Base-by-base conservation (phyloP, 2,797 vertebrate genomes). In the Anguilla pacifica region DNA sequence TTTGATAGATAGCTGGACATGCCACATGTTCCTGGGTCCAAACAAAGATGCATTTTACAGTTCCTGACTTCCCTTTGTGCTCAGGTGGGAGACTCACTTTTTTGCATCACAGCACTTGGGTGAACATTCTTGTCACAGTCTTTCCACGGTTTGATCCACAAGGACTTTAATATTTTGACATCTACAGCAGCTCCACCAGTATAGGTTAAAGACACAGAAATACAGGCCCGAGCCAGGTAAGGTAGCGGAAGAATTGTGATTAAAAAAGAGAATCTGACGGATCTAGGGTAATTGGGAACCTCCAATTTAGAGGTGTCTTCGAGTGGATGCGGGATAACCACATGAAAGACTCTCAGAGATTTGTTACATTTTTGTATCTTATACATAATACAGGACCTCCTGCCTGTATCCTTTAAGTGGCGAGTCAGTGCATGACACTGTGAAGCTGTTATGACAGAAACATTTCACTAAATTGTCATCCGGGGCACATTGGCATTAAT, bases 381-480 rank as follows among this genome's bases (percentile, higher is more conserved):
- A 88, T 88, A 89, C 89, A 89, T 82, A 90, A 87, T 72, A 64
- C 79, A 74, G 70, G 70, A 89, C 86, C 77, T 89, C 84, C 88
- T 89, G 86, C 83, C 88, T 77, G 79, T 82, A 91, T 93, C 91
- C 89, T 89, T 90, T 86, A 91, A 89, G 91, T 92, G 92, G 93
- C 89, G 91, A 92, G 91, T 89, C 90, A 89, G 90, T 83, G 84
- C 92, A 93, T 93, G 93, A 94, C 92, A 92, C 91, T 87, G 89
- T 93, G 94, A 94, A 94, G 92, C 92, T 91, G 15, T 57, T 84
- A 89, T 89, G 91, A 93, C 91, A 92, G 91, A 85, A 91, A 91
- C 90, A 84, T 90, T 84, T 85, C 89, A 84, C 88, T 92, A 91
- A 91, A 88, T 89, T 85, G 88, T 89, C 89, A 85, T 86, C 72